Base-by-base conservation (phyloP, 1,140 invertebrate species). In the Nylanderia fulva region DNA sequence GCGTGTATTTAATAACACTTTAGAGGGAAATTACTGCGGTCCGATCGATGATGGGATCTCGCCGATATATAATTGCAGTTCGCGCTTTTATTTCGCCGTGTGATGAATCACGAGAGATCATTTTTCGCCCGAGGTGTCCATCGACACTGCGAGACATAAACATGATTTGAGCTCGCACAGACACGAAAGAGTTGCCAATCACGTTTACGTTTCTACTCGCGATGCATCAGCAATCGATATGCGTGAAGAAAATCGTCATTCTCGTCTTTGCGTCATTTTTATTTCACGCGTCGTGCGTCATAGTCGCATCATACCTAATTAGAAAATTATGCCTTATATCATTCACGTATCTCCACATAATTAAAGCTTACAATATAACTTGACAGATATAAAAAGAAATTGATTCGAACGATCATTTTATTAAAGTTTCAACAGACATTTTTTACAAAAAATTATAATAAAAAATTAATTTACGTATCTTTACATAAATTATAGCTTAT, bases 231-330 rank as follows among this genome's bases (percentile, higher is more conserved):
- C 71, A 52, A 76, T 69, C 15, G 66, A 9, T n/a, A 13, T 48
- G 21, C 7, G 39, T n/a, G 0, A 64, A 52, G 36, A 77, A 2
- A 36, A 42, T 27, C 45, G 36, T 33, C 39, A 64, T 33, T 80
- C n/a, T 1, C 58, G 29, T 1, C 58, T 71, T 79, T 24, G 24
- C 33, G 42, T 77, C 42, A 77, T 36, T 52, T 77, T 77, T 77
- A 64, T 77, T 66, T 77, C 42, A 52, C 11, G n/a, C 29, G 0
- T 52, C 27, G 18, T 11, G 52, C 24, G 39, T 76, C 74, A 63
- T 45, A 21, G n/a, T 39, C 29, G 13, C 60, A 52, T 63, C 60
- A 18, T 66, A 24, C 21, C 9, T 27, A 75, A 64, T 77, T 13
- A 33, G 24, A 64, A 45, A 42, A 77, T 45, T 77, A 9, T 45